Evolutionary conservation across 1,140 invertebrate species (phyloP), one percentile per base, ranked within the genome.

Genomic region (Odontomachus brunneus): DNA sequence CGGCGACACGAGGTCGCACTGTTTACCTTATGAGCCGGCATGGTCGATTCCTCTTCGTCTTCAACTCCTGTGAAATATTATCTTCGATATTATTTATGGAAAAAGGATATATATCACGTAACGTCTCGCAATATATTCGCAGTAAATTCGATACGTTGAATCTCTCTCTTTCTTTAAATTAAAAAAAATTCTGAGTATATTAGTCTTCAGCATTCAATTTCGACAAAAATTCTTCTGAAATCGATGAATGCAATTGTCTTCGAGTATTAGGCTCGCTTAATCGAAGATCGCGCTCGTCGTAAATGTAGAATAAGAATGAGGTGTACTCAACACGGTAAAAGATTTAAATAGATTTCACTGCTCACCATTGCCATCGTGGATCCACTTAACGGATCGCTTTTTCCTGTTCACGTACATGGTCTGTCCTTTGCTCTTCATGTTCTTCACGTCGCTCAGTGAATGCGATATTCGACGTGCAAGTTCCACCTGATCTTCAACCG

Each of bases 361-460:
- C 91, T 93, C 92, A 96, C 96, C 96, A 94, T 96, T 95, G 93
- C 97, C 97, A 95, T 98, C 97, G 90, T 98, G 98, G 62, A 99
- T 97, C 98, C 98, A 99, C 93, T 98, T 98, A 80, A 97, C 97
- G 5, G 98, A 98, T 89, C 97, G 95, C 91, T 98, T 98, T 95
- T 98, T 98, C 71, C 98, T 95, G 92, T 98, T 98, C 86, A 98
- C 97, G 92, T 98, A 99, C 98, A 99, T 99, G 87, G 96, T 97
- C 93, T 99, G 98, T 19, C 98, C 98, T 91, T 98, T 97, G 91
- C 97, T 98, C 91, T 97, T 97, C 93, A 97, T 96, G 94, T 99
- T 99, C 94, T 97, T 97, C 84, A 97, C 97, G 90, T 98, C 97
- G 87, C 97, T 98, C 87, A 99, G 94, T n/a, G 98, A 98, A 94